Base-by-base conservation (phyloP, 2,888 invertebrate genomes). In the Chironomus riparius region DNA sequence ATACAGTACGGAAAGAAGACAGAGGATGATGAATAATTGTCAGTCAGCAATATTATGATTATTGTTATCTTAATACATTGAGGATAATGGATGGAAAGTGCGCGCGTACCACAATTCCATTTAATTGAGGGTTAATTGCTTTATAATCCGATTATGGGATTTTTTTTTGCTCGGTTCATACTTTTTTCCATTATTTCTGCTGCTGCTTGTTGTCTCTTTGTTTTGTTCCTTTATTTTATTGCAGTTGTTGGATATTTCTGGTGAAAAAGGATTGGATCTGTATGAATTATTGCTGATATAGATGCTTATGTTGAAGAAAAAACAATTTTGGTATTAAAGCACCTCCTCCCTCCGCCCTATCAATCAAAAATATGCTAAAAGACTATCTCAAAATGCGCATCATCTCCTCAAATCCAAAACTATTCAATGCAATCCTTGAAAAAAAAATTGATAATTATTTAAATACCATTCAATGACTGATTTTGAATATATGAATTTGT, bases 81-180 rank as follows among this genome's bases (percentile, higher is more conserved):
- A 13, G 65, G 21, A 21, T 38, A 38, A 38, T 38, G 38, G 38
- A 38, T 38, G 38, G 21, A 24, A 65, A 65, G 22, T 65, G 65
- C 65, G 65, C 65, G 56, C 18, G 18, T 18, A 56, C 65, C 65
- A 65, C 65, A 65, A 65, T 65, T 65, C 22, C 65, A 65, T 61
- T 74, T 74, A 68, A 74, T 68, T 22, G 74, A 68, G 74, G 65
- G 74, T 74, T 74, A 74, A 74, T 74, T 74, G 68, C 62, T 74
- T 74, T 74, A 74, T 74, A 74, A 74, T 65, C 74, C 74, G 65
- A 74, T 74, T 74, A 74, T 68, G 15, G 74, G 21, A 28, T 68
- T 68, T 38, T 68, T 38, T 21, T 68, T 68, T 65, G 47, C 22
- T 62, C 47, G 12, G 13, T 68, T 22, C 21, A 13, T 61, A 68